Evolutionary conservation across 2,797 vertebrate genomes (phyloP).

Genomic region (Gallinago nigripennis): DNA sequence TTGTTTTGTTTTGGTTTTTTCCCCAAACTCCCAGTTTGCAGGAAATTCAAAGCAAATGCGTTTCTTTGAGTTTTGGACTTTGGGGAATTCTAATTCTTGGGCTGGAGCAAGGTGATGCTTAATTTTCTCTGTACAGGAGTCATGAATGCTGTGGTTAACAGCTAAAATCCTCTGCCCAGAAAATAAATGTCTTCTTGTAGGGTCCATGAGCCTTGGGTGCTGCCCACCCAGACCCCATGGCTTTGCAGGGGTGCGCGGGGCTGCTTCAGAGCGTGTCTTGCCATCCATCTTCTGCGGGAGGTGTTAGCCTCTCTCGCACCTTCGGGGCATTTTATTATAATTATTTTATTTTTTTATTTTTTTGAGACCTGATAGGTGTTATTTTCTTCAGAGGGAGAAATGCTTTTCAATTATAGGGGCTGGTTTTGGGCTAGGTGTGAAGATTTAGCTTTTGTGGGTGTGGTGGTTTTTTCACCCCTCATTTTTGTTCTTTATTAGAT

Average conservation of each 20-base stretch:
- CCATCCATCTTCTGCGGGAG: not conserved
- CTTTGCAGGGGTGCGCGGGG: not conserved
- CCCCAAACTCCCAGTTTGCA: not conserved
- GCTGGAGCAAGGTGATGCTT: not conserved
- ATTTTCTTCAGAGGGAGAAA: not conserved
- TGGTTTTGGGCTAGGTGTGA: conserved; percentile 35
- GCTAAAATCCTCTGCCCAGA: not conserved
- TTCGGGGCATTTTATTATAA: not conserved
- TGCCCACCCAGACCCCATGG: not conserved
- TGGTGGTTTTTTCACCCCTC: not conserved
- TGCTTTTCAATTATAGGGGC: conserved; percentile 22
- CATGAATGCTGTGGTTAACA: not conserved
- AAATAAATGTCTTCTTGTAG: rapidly evolving
- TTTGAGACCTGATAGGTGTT: not conserved
- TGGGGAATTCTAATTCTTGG: not conserved
- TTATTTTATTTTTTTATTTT: not conserved
- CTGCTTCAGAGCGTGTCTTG: not conserved
- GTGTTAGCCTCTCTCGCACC: not conserved
- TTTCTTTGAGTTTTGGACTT: not conserved
- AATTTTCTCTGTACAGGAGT: not conserved
- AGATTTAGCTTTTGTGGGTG: conserved; percentile 44
- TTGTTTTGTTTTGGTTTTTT: not conserved
- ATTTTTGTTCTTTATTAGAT: conserved; percentile 35
- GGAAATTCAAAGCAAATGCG: not conserved
- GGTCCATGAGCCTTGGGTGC: not conserved